Base-by-base conservation (phyloP, 2,888 invertebrate species). In the Auanema sp. region DNA sequence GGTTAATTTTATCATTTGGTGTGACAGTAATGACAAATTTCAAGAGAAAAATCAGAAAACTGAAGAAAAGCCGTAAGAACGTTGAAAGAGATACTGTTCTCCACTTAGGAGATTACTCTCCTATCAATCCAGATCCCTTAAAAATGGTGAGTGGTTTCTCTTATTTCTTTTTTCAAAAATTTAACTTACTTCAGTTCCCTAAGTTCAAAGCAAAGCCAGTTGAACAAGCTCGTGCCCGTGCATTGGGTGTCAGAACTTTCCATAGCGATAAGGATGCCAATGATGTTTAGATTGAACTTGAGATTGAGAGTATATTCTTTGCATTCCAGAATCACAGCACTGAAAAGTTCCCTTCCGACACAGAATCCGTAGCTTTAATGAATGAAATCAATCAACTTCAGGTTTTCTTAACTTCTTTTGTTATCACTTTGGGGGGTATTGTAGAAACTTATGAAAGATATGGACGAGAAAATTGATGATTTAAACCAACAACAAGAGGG, bases 211-310 rank as follows among this genome's bases (percentile, higher is more conserved):
- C 60, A 14, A 53, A 55, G 5, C n/a, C 44, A 4, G 43, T 60
- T 53, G 47, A 60, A 40, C 40, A 47, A 8, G 41, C 18, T 24
- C 49, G 24, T 41, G 55, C 54, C 23, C 33, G 60, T 14, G 60
- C 60, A 16, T 40, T 60, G 44, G 60, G 60, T 44, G 54, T 60
- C 3, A 53, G 60, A 53, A 60, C 60, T 21, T 40, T 60, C 5
- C 53, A 44, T 21, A 47, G 54, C 8, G 60, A 60, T 6, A 60
- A 60, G 25, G 60, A 60, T 12, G 44, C 47, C 10, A 21, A 47
- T 21, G 21, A 5, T 47, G 21, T 21, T 12, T 21, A 16, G 6
- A 21, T 10, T 5, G 47, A 18, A 47, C 47, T 11, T 43, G 16
- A 47, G 16, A 16, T 21, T 10, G 21, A 47, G 6, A 10, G 10